Conservation (phyloP, 2,113 vertebrate genomes). For the Dendrocopos noguchii region DNA sequence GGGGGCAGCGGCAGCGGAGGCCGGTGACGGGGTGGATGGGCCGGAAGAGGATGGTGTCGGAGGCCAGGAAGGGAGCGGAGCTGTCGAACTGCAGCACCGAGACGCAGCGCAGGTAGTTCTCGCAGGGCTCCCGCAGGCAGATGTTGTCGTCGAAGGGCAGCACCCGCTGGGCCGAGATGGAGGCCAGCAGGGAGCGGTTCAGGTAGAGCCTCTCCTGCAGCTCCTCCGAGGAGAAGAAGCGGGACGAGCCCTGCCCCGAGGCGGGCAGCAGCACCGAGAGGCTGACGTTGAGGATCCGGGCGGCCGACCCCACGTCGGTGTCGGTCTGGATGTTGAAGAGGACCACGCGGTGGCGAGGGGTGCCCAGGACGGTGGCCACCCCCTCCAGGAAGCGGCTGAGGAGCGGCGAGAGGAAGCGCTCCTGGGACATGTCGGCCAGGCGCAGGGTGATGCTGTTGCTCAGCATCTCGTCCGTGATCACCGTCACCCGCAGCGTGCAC, state of each 20-base stretch:
- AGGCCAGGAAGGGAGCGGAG: conserved; percentile 92
- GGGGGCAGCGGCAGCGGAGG: conserved; percentile 91
- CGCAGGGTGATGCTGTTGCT: conserved; percentile 96
- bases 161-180: conserved; percentile 89
- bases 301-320: conserved; percentile 87
- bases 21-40: conserved; percentile 94
- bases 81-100: conserved; percentile 95
- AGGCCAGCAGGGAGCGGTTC: conserved; percentile 90
- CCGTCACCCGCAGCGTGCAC: conserved; percentile 91
- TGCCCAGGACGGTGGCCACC: conserved; percentile 88
- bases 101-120: conserved; percentile 98
- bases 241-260: background rate
- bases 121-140: conserved; percentile 93
- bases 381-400: conserved; percentile 91
- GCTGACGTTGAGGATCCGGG: conserved; percentile 94
- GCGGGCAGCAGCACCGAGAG: conserved; percentile 83
- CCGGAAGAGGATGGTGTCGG: conserved; percentile 92
- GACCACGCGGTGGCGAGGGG: conserved; percentile 85
- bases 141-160: conserved; percentile 98
- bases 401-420: conserved; percentile 91
- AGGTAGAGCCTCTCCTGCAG: conserved; percentile 95
- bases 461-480: conserved; percentile 97
- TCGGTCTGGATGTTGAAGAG: conserved; percentile 95
- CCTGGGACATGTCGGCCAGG: conserved; percentile 92
- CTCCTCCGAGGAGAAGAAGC: conserved; percentile 91